Evolutionary conservation across 2,797 vertebrate genomes (phyloP), one percentile per base, ranked within the genome.

Genomic region (Epinephelus coioides): DNA sequence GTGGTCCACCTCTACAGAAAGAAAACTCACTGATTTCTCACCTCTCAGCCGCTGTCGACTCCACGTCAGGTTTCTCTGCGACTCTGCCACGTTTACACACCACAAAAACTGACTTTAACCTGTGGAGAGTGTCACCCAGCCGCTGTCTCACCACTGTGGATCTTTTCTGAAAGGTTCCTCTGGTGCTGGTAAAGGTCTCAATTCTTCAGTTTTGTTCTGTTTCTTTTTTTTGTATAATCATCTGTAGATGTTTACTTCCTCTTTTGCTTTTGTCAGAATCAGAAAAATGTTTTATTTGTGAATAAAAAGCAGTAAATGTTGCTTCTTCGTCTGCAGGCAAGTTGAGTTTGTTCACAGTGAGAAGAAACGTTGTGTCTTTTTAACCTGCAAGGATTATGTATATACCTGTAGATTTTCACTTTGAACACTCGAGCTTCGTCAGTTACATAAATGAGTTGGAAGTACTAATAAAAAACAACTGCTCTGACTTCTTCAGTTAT

Each of bases 151-250:
- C n/a, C 38, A 1, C 15, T 4, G 21, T 8, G 34, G 12, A 56
- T 49, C 67, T 21, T 62, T 47, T 73, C 21, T 68, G 77, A 69
- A 73, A 55, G 70, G 69, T 43, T 55, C 64, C 70, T 54, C 34
- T 57, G 49, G 27, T 56, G 67, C 21, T 2, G 30, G 30, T 49
- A 2, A 7, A 70, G 5, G 21, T 47, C 46, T 67, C 4, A 1
- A 40, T 3, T 11, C 55, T 27, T 44, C 12, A 17, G 12, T 44
- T 23, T 43, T 12, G 19, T 64, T 30, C 8, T 7, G 1, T 2
- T 64, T 13, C 11, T 46, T 14, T 46, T 14, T 15, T 5, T 13
- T 12, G 17, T 17, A 6, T 21, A 18, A 7, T 68, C 10, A 18
- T 23, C 66, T 56, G 53, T 46, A 27, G 64, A 50, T 3, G 27